These are phyloP conservation scores for Perithous albicinctus DNA, from an alignment of 2,888 invertebrate species.

Conservation along the genomic window DNA sequence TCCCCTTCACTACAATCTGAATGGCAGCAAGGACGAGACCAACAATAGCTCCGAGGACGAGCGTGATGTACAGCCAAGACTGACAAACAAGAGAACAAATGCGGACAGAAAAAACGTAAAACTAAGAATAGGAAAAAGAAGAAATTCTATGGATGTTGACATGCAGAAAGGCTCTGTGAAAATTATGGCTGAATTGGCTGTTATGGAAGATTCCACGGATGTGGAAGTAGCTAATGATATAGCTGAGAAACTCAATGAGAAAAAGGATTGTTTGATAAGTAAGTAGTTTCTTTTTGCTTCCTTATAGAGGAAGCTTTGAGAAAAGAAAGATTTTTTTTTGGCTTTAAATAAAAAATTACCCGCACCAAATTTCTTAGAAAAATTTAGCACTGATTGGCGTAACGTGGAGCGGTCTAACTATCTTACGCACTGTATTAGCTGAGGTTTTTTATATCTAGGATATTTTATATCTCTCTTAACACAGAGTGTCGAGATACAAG, in stretches of 20 bases:
- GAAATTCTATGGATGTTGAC: constrained; percentile 84
- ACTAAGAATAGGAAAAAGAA: constrained; percentile 86
- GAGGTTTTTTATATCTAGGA: too few relatives aligned
- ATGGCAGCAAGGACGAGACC: constrained; percentile 64
- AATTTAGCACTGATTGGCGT: too few relatives aligned
- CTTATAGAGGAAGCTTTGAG: neutral
- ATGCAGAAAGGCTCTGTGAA: constrained; percentile 86
- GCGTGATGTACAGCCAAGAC: constrained; percentile 79
- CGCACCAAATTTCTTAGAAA: too few relatives aligned
- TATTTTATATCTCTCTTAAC: too few relatives aligned
- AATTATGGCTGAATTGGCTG: constrained; percentile 87
- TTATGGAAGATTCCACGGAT: constrained; percentile 85
- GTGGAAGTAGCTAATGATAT: constrained; percentile 90
- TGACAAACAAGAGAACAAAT: constrained; percentile 87
- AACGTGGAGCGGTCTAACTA: too few relatives aligned
- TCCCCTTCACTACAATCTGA: constrained; percentile 78
- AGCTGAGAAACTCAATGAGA: constrained; percentile 90
- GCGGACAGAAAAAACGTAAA: constrained; percentile 87
- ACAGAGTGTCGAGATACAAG: too few relatives aligned
- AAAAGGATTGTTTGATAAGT: constrained; percentile 91
- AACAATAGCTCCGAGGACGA: constrained; percentile 87
- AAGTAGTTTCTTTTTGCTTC: constrained; percentile 78
- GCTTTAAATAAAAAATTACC: too few relatives aligned
- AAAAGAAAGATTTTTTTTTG: constrained; percentile 33
- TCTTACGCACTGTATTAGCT: too few relatives aligned